A percentile compares a stretch with the other conserved stretches of the same genome.
phyloP scores from a whole-genome alignment of 1,140 invertebrate species.

The Brachionus koreanus region DNA sequence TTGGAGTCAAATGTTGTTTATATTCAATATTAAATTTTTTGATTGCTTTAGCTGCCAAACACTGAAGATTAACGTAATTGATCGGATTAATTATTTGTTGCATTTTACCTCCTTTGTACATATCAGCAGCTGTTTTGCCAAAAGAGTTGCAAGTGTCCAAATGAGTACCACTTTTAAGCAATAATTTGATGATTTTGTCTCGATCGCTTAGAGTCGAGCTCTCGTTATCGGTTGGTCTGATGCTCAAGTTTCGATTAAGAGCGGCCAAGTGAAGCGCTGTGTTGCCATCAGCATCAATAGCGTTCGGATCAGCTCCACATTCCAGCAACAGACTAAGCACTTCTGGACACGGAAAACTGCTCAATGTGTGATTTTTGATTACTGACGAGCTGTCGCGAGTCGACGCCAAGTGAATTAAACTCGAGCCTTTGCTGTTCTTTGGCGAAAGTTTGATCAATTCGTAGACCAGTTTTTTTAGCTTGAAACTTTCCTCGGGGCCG shows the following conservation, averaged over 20 bases:
- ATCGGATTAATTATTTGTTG: conserved; percentile 71
- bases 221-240: background rate
- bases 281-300: conserved; percentile 62
- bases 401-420: conserved; percentile 78
- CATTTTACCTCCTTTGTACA: conserved; percentile 49
- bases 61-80: conserved; percentile 73
- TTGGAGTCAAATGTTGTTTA: conserved; percentile 63
- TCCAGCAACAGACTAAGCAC: background rate
- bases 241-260: conserved; percentile 64
- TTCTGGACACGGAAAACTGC: conserved; percentile 66
- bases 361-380: conserved; percentile 63
- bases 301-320: conserved; percentile 15
- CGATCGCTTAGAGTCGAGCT: conserved; percentile 65
- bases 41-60: conserved; percentile 73
- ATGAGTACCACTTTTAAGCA: conserved; percentile 59
- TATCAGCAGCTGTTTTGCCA: conserved; percentile 8
- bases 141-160: background rate
- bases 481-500: conserved; percentile 52
- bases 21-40: conserved; percentile 65
- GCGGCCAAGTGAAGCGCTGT: conserved; percentile 76
- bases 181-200: conserved; percentile 70
- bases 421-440: conserved; percentile 67
- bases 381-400: conserved; percentile 61
- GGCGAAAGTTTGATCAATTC: conserved; percentile 73
- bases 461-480: conserved; percentile 63